Percentiles rank a stretch among this genome's conserved stretches.
phyloP scores from a whole-genome alignment of 1,140 invertebrate species.

The Whitmania pigra region DNA sequence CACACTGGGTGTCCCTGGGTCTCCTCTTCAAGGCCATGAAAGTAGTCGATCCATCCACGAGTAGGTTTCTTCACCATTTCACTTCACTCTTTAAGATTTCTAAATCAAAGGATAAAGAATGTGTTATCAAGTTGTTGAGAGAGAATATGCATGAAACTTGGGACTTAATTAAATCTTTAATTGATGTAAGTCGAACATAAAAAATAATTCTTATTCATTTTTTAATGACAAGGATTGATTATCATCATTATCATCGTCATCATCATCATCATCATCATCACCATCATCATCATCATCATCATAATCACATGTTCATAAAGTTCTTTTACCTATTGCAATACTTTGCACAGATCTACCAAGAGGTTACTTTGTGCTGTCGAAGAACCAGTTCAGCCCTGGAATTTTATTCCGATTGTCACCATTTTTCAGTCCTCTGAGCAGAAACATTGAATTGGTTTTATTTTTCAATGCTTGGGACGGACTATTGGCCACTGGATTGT shows the following conservation, averaged over 20 bases:
- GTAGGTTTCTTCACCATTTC: conserved; percentile 22
- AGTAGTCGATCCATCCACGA: conserved; percentile 33
- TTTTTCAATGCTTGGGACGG: not conserved
- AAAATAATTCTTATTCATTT: too few relatives aligned
- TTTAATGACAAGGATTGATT: too few relatives aligned
- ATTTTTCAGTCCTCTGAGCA: not conserved
- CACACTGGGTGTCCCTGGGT: conserved; percentile 38
- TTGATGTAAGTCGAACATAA: too few relatives aligned
- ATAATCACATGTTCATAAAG: not conserved
- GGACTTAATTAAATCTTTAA: too few relatives aligned
- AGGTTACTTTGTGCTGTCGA: conserved; percentile 13
- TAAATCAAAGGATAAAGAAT: too few relatives aligned
- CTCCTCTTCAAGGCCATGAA: conserved; percentile 36
- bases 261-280: not conserved
- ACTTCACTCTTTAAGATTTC: too few relatives aligned
- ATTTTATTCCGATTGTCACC: conserved; percentile 12
- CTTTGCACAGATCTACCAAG: not conserved
- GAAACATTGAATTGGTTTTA: not conserved
- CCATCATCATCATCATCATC: not conserved
- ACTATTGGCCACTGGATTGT: not conserved
- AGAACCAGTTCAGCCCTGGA: conserved; percentile 7
- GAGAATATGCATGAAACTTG: too few relatives aligned
- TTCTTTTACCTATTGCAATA: not conserved
- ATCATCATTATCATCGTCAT: too few relatives aligned
- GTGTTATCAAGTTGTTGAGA: too few relatives aligned